Base-by-base conservation (phyloP, 2,888 invertebrate species). In the Rhagonycha fulva region DNA sequence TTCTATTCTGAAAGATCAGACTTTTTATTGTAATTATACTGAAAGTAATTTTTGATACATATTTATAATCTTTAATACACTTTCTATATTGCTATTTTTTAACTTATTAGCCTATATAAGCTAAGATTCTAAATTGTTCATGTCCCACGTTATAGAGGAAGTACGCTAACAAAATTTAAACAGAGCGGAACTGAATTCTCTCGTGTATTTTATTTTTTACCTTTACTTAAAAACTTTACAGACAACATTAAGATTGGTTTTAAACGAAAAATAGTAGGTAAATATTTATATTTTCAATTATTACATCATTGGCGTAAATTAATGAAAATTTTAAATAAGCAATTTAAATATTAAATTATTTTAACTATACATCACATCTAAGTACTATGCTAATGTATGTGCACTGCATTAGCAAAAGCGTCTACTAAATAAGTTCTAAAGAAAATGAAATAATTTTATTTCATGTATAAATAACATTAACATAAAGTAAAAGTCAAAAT, bases 121-220 rank as follows among this genome's bases (percentile, higher is more conserved):
- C n/a, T 66, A 19, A 7, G 66, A 66, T 72, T 63, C 14, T 72
- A 72, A 67, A 66, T 28, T 72, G 72, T 19, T 67, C 26, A 9
- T 68, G 67, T 72, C 72, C 68, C 68, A 72, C 72, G 68, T 60
- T 61, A 24, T 24, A 28, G 61, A 72, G 72, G 72, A 72, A 72
- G 68, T 68, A 72, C 67, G 60, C 72, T 60, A 67, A 24, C 24
- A 19, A 47, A 28, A 68, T 68, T 66, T 67, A 61, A 67, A 61
- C 68, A 72, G 72, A 72, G 72, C 72, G 72, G 72, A 72, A 72
- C 72, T 28, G 26, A 72, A 72, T 68, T 68, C 72, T 61, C 30
- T 68, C 60, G 68, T 68, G 60, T 32, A 67, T 66, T 47, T 28
- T 14, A 60, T 68, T n/a, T 47, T 47, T 47, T 47, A 47, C 47